Evolutionary conservation across 2,797 vertebrate genomes (phyloP).

Genomic region (Enteromius viviparus): DNA sequence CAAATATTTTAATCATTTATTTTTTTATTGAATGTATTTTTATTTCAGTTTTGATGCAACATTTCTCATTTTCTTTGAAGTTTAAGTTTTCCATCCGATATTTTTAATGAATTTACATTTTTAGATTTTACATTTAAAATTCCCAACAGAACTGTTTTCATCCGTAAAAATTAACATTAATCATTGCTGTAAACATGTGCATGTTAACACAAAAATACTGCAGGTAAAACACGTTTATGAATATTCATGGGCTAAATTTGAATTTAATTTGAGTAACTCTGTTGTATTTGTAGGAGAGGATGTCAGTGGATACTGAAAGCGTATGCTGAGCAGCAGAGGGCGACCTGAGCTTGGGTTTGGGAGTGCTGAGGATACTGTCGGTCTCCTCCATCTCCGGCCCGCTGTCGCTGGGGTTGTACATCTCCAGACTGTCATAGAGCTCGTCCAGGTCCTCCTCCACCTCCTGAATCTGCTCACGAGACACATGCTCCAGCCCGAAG

Average conservation of each 20-base stretch:
- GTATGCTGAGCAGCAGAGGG: conserved; percentile 22
- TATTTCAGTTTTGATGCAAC: neutral
- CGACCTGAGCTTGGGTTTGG: conserved; percentile 86
- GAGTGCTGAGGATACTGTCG: conserved; percentile 95
- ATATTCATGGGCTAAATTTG: neutral
- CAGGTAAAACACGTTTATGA: neutral
- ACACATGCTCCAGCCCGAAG: conserved; percentile 88
- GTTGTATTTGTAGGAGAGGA: neutral
- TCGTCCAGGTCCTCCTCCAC: conserved; percentile 96
- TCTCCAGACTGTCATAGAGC: conserved; percentile 95
- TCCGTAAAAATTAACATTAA: neutral
- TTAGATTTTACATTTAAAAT: neutral
- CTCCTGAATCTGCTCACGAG: conserved; percentile 92
- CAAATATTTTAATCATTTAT: too few species aligned
- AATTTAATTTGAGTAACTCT: neutral
- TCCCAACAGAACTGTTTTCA: neutral
- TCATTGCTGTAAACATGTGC: neutral
- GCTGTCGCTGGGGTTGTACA: conserved; percentile 97
- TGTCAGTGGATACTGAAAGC: neutral
- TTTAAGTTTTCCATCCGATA: neutral
- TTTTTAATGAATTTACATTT: neutral
- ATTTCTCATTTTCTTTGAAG: neutral
- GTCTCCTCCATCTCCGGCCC: conserved; percentile 97
- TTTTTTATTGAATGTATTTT: neutral
- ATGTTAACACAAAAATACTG: neutral